phyloP scores from a whole-genome alignment of 2,113 vertebrate genomes.

The Xiphophorus couchianus region DNA sequence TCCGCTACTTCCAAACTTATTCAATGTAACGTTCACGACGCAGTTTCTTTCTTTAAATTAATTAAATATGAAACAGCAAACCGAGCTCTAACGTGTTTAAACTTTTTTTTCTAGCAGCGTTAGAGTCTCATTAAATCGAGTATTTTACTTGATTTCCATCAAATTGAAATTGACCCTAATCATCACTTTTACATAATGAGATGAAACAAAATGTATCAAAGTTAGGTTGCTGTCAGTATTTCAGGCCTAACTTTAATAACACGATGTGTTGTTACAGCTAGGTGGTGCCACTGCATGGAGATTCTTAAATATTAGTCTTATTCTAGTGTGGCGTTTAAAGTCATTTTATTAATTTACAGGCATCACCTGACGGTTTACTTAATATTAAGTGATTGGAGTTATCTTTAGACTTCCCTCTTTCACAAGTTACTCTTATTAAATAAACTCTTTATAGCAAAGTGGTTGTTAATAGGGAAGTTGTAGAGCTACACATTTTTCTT shows the following conservation, averaged over 20 bases:
- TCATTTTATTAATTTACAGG: background rate
- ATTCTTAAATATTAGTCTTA: conserved; percentile 8
- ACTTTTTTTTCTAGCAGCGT: background rate
- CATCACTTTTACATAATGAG: background rate
- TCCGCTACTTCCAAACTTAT: background rate
- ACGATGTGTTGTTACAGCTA: conserved; percentile 57
- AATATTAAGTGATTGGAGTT: background rate
- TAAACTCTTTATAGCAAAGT: background rate
- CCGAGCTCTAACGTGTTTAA: background rate
- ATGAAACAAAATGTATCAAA: background rate
- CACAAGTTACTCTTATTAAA: background rate
- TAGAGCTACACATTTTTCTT: conserved; percentile 10
- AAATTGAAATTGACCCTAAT: background rate
- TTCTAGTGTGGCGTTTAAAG: background rate
- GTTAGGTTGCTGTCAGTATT: conserved; percentile 7
- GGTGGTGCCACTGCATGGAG: conserved; percentile 59
- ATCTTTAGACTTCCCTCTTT: background rate
- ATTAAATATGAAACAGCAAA: background rate
- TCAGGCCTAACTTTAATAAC: conserved; percentile 7
- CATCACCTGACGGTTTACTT: background rate
- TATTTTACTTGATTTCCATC: background rate
- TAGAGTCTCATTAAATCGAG: background rate
- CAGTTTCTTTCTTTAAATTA: accelerated
- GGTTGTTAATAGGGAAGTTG: background rate
- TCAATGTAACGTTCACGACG: conserved; percentile 9